Evolutionary conservation across 1,140 invertebrate genomes (phyloP).

Genomic region (Bombus superbus): DNA sequence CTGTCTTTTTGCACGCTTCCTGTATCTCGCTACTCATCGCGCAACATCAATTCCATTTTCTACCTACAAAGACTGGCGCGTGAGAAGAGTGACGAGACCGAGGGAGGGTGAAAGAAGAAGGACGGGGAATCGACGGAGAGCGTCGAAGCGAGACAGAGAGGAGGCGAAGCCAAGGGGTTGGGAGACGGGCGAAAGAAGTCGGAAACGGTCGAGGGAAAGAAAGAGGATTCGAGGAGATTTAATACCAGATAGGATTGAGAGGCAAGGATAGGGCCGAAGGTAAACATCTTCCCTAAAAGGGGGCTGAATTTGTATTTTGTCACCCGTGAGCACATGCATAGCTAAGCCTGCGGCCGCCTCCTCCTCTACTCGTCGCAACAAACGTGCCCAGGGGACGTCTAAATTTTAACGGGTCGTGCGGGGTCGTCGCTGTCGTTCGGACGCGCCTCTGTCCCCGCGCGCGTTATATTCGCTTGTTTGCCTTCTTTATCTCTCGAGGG

Average conservation of each 20-base stretch:
- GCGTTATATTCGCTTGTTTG: not conserved
- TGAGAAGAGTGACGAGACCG: not conserved
- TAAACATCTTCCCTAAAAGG: constrained; percentile 70
- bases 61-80: constrained; percentile 29
- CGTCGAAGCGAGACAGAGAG: not conserved
- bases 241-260: constrained; percentile 80
- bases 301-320: constrained; percentile 76
- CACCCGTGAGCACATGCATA: constrained; percentile 72
- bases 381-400: constrained; percentile 61
- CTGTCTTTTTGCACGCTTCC: not conserved
- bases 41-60: constrained; percentile 68
- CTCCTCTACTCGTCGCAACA: constrained; percentile 34
- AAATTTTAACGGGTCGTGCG: constrained; percentile 69
- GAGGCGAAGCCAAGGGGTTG: not conserved
- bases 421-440: not conserved
- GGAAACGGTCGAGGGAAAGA: constrained; percentile 55
- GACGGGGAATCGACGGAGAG: too few relatives aligned
- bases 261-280: constrained; percentile 62
- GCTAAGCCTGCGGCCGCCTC: constrained; percentile 55
- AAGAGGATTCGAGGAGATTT: constrained; percentile 76
- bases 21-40: constrained; percentile 27
- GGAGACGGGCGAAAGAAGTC: constrained; percentile 35
- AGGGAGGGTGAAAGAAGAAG: not conserved
- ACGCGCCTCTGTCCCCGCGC: not conserved
- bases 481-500: not conserved